A percentile compares a stretch with the other conserved stretches of the same genome.
Conservation (phyloP, 2,113 vertebrate species). For the Microcebus griseorufus region DNA sequence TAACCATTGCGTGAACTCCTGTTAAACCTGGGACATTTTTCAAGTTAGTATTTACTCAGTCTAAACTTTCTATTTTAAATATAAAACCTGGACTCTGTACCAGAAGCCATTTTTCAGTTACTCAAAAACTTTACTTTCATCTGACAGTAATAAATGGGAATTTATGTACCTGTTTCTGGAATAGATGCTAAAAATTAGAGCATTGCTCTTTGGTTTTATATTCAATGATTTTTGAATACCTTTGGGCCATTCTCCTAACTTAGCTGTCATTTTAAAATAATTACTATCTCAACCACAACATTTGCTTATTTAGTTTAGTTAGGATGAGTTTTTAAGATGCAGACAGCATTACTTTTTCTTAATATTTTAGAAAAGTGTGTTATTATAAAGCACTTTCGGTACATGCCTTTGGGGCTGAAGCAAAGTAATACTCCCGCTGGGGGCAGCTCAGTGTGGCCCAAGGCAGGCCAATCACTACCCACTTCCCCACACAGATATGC, state of each 20-base stretch:
- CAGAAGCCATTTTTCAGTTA: constrained; percentile 67
- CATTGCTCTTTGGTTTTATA: constrained; percentile 5
- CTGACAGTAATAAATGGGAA: background rate
- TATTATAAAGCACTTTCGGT: background rate
- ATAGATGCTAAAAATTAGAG: background rate
- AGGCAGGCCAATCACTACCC: background rate
- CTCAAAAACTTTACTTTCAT: constrained; percentile 64
- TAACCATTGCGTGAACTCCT: background rate
- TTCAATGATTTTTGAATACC: background rate
- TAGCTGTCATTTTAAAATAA: background rate
- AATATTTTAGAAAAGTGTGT: background rate
- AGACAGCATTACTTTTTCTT: constrained; percentile 17
- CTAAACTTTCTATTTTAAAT: constrained; percentile 55
- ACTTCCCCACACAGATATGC: no score
- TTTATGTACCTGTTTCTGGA: constrained; percentile 38
- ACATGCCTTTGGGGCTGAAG: background rate
- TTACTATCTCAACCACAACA: background rate
- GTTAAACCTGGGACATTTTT: constrained; percentile 6
- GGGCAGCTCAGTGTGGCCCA: background rate
- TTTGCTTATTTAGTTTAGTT: constrained; percentile 2
- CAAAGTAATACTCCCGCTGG: background rate
- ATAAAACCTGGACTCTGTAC: constrained; percentile 61
- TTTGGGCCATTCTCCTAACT: background rate
- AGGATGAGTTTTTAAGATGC: constrained; percentile 18
- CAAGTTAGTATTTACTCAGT: constrained; percentile 69